Conservation (phyloP, 2,888 invertebrate genomes). For the Ephialtes manifestator region DNA sequence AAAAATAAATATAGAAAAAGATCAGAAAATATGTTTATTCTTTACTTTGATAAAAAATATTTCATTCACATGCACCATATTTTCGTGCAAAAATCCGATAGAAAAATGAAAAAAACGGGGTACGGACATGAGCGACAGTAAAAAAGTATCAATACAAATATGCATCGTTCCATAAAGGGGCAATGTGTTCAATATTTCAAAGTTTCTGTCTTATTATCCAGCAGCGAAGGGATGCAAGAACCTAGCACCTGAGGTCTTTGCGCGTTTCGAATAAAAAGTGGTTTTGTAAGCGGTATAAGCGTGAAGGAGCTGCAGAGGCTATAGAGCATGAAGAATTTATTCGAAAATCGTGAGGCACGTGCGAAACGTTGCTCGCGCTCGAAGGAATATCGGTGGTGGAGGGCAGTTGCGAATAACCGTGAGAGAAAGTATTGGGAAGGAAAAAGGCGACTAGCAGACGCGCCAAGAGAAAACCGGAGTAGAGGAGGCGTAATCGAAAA, state of each 20-base stretch:
- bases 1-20: no score
- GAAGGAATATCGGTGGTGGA: slow-evolving; percentile 26
- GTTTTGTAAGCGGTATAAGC: background rate
- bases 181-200: background rate
- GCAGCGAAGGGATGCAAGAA: background rate
- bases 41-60: no score
- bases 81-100: background rate
- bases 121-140: background rate
- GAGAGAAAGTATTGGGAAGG: background rate
- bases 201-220: background rate
- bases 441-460: background rate
- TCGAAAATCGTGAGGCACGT: slow-evolving; percentile 51
- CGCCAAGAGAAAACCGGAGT: background rate
- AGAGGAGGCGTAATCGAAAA: slow-evolving; percentile 55
- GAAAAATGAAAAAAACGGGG: background rate
- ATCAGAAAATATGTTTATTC: no score
- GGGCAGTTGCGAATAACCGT: slow-evolving; percentile 2
- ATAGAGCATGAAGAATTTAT: slow-evolving; percentile 53
- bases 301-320: slow-evolving; percentile 3
- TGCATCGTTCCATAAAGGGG: background rate
- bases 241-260: background rate
- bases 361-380: slow-evolving; percentile 26
- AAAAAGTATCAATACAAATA: background rate
- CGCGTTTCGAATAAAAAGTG: slow-evolving; percentile 29
- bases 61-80: no score